Percentiles rank a stretch among this genome's conserved stretches.
Conservation (phyloP, 2,797 vertebrate species). For the Pipistrellus nathusii region DNA sequence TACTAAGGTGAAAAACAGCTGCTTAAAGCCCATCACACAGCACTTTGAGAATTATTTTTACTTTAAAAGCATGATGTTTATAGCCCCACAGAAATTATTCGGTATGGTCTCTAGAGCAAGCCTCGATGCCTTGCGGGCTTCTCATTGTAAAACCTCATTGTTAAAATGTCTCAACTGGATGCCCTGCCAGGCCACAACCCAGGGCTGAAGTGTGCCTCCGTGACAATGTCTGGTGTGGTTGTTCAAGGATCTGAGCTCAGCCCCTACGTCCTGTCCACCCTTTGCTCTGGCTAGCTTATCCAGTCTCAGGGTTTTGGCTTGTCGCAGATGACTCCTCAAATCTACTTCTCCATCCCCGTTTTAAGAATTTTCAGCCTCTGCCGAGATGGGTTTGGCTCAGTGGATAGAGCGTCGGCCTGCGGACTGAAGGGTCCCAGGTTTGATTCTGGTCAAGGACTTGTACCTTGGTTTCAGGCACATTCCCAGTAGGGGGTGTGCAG, state of each 20-base stretch:
- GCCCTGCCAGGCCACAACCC: not conserved
- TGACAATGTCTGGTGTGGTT: not conserved
- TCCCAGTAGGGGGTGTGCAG: too few species aligned
- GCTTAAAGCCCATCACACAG: not conserved
- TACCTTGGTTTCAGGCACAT: too few species aligned
- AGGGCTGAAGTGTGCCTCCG: not conserved
- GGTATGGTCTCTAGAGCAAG: not conserved
- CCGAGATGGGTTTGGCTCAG: too few species aligned
- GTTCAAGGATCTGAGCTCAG: not conserved
- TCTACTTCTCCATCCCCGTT: not conserved
- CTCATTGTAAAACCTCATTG: not conserved
- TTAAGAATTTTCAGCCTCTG: not conserved
- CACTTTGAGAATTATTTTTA: slow-evolving; percentile 6
- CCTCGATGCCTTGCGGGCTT: not conserved
- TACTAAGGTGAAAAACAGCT: not conserved
- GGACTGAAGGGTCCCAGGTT: too few species aligned
- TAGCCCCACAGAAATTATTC: not conserved
- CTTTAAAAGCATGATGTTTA: not conserved
- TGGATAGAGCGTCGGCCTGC: too few species aligned
- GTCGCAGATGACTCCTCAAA: not conserved
- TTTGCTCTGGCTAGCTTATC: not conserved
- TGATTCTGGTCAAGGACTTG: too few species aligned
- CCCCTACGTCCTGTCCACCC: not conserved
- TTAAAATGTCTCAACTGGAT: not conserved
- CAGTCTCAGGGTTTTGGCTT: not conserved